Percentiles rank a stretch among this genome's conserved stretches.
These are phyloP conservation scores for Amphimallon solstitiale DNA, from an alignment of 2,888 invertebrate species.

Conservation along the genomic window DNA sequence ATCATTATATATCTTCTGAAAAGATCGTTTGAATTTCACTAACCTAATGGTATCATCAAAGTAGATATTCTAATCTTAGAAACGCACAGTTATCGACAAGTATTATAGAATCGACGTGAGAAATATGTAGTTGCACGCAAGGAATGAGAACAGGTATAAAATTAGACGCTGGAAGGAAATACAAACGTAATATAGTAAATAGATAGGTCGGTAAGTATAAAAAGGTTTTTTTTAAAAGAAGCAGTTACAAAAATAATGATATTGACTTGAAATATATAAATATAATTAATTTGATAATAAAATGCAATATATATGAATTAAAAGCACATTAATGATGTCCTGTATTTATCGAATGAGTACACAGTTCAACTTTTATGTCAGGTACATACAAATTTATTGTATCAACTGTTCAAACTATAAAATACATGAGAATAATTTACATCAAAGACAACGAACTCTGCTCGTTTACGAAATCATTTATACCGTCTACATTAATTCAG, in stretches of 20 bases:
- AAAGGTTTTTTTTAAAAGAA: background rate
- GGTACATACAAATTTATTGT: constrained; percentile 20
- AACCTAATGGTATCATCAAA: no score
- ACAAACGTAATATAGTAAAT: no score
- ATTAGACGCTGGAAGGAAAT: no score
- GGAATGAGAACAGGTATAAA: no score
- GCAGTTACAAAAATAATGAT: background rate
- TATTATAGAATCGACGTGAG: no score
- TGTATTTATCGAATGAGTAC: constrained; percentile 6
- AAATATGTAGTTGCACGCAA: no score
- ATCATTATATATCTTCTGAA: no score
- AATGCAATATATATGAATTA: constrained; percentile 3
- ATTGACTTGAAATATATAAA: no score
- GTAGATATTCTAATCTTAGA: no score
- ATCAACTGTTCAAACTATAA: constrained; percentile 21
- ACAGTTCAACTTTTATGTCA: constrained; percentile 9
- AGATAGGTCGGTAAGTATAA: no score
- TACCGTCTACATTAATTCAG: background rate
- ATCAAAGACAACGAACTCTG: constrained; percentile 18
- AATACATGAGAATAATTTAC: constrained; percentile 15
- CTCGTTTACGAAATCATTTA: constrained; percentile 25
- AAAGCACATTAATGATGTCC: constrained; percentile 9
- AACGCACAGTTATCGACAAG: no score
- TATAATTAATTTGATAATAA: constrained; percentile 1
- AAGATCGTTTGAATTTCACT: no score